Base-by-base conservation (phyloP, 2,113 vertebrate genomes). In the Azemiops feae region DNA sequence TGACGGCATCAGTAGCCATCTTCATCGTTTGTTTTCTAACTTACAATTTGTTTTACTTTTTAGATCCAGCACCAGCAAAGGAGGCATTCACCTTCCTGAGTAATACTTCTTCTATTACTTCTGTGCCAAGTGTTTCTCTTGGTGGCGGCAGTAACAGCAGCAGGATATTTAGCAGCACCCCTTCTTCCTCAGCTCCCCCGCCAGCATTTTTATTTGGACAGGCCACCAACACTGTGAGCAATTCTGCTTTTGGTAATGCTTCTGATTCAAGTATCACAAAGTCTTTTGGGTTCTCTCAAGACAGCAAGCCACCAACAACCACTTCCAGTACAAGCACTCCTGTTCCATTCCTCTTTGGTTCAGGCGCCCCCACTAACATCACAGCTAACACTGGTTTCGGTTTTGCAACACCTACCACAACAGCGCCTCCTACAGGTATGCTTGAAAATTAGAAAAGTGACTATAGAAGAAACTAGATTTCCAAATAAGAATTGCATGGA, bases 121-220 rank as follows among this genome's bases (percentile, higher is more conserved):
- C 81, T 11, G 91, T 95, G 93, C 97, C 95, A 89, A 91, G 97
- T 27, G 97, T 98, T 20, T 96, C 97, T 52, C 92, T 96, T 85
- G 96, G 88, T 92, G 97, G 53, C 23, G 91, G 94, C 4, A 69
- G n/a, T 39, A 30, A 85, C 22, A 22, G 85, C 95, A 94, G 96
- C n/a, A 93, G 94, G 3, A 74, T 99, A 55, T 99, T 99, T 92
- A 98, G 98, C 90, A 97, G 95, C 43, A 54, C 96, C 47, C 95
- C 96, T 92, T 94, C 97, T 52, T 96, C 97, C 53, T 96, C 97
- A 85, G 97, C 95, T 85, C 91, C 96, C 18, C 94, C 96, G 22
- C 0, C 96, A 74, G 88, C 97, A 23, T 99, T 99, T 43, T 93
- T 99, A 87, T 99, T 99, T 85, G 98, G 99, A 94, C 98, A 99